A percentile compares a stretch with the other conserved stretches of the same genome.
These are phyloP conservation scores for Monopterus albus DNA, from an alignment of 2,113 vertebrate genomes.

Conservation along the genomic window DNA sequence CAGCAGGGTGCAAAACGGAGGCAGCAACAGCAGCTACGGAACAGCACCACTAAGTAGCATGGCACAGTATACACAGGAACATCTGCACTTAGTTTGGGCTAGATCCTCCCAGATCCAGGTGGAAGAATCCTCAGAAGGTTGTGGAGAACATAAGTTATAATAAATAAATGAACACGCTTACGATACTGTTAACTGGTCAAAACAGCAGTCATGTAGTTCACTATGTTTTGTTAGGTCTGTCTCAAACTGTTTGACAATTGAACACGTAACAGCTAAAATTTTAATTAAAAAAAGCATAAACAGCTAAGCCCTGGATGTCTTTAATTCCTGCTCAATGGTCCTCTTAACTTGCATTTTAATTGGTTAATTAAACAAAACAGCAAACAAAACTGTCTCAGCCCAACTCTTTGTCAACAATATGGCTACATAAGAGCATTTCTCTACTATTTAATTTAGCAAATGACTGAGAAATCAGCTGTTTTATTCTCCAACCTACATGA, in stretches of 20 bases:
- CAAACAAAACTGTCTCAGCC: conserved; percentile 10
- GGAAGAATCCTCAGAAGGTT: too few relatives aligned
- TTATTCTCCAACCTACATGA: conserved; percentile 16
- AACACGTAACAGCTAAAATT: too few relatives aligned
- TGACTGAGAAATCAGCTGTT: conserved; percentile 29
- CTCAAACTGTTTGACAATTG: too few relatives aligned
- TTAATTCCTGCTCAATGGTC: not conserved
- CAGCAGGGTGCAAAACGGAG: too few relatives aligned
- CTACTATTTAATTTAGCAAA: conserved; percentile 35
- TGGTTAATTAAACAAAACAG: conserved; percentile 24
- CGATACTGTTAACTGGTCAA: too few relatives aligned
- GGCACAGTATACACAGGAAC: too few relatives aligned
- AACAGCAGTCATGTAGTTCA: not conserved
- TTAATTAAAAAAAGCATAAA: not conserved
- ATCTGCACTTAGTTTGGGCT: too few relatives aligned
- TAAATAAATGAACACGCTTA: too few relatives aligned
- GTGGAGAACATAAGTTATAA: too few relatives aligned
- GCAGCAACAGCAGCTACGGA: too few relatives aligned
- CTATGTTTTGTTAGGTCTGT: not conserved
- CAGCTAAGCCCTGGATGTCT: not conserved
- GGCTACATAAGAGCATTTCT: not conserved
- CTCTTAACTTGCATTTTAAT: conserved; percentile 15
- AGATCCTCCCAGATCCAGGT: too few relatives aligned
- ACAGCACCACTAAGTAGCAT: too few relatives aligned
- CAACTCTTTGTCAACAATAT: not conserved